These are phyloP conservation scores for Nowickia ferox DNA, from an alignment of 2,888 invertebrate genomes.

Conservation along the genomic window DNA sequence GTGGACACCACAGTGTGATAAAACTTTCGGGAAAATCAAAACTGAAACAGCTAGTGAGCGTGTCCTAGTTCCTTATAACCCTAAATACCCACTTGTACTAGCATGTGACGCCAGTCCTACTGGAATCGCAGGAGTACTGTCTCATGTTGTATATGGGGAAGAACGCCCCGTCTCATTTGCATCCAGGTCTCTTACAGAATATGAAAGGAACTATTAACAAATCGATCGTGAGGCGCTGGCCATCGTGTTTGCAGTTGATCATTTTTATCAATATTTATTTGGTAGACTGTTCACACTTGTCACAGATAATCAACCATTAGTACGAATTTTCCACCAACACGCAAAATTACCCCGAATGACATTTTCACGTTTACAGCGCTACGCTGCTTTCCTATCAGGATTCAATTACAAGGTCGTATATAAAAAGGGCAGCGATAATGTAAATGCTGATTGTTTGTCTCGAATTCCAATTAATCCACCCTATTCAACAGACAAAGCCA, in stretches of 20 bases:
- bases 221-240: constrained; percentile 40
- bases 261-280: constrained; percentile 55
- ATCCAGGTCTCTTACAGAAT: constrained; percentile 56
- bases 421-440: constrained; percentile 53
- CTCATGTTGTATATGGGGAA: constrained; percentile 49
- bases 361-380: constrained; percentile 22
- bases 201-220: constrained; percentile 55
- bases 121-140: constrained; percentile 65
- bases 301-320: constrained; percentile 64
- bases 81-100: constrained; percentile 37
- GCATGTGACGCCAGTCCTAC: constrained; percentile 69
- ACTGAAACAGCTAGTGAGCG: constrained; percentile 43
- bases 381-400: not conserved
- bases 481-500: constrained; percentile 9
- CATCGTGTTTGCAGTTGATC: constrained; percentile 39
- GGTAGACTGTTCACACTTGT: constrained; percentile 49
- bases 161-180: constrained; percentile 61
- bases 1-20: constrained; percentile 61
- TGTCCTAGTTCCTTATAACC: constrained; percentile 61
- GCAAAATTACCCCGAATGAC: constrained; percentile 66
- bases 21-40: constrained; percentile 62
- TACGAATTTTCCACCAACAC: constrained; percentile 67
- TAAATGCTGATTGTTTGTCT: constrained; percentile 68
- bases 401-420: too few species aligned
- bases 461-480: constrained; percentile 54